These are phyloP conservation scores for Chouioia cunea DNA, from an alignment of 2,888 invertebrate genomes.

Conservation along the genomic window DNA sequence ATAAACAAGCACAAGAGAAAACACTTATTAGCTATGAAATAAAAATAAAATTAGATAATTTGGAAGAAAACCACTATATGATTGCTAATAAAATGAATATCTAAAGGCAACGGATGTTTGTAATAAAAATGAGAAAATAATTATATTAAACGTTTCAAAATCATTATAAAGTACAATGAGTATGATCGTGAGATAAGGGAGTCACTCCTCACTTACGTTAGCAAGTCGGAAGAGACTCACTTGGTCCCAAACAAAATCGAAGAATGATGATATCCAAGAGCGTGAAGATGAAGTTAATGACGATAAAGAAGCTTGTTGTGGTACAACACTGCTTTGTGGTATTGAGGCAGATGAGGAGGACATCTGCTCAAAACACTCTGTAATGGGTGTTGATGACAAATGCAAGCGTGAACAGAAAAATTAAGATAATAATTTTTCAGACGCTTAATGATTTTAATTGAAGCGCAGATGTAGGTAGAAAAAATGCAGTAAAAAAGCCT, in stretches of 20 bases:
- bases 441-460: neutral
- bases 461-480: too few species aligned
- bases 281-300: conserved; percentile 61
- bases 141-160: too few species aligned
- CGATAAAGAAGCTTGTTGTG: conserved; percentile 53
- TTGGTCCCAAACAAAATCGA: conserved; percentile 68
- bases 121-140: too few species aligned
- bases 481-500: too few species aligned
- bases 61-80: too few species aligned
- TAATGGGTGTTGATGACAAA: conserved; percentile 44
- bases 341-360: conserved; percentile 61
- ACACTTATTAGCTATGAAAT: neutral
- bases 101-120: too few species aligned
- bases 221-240: conserved; percentile 66
- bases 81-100: too few species aligned
- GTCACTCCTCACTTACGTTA: conserved; percentile 61
- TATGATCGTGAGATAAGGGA: conserved; percentile 32
- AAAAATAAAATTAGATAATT: too few species aligned
- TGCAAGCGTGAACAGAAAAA: conserved; percentile 21
- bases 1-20: conserved; percentile 14
- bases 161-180: conserved; percentile 9
- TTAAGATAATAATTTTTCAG: neutral
- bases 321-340: conserved; percentile 65
- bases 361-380: conserved; percentile 67
- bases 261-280: conserved; percentile 67